Conservation (phyloP, 2,888 invertebrate genomes). For the Hydropsyche betteni region DNA sequence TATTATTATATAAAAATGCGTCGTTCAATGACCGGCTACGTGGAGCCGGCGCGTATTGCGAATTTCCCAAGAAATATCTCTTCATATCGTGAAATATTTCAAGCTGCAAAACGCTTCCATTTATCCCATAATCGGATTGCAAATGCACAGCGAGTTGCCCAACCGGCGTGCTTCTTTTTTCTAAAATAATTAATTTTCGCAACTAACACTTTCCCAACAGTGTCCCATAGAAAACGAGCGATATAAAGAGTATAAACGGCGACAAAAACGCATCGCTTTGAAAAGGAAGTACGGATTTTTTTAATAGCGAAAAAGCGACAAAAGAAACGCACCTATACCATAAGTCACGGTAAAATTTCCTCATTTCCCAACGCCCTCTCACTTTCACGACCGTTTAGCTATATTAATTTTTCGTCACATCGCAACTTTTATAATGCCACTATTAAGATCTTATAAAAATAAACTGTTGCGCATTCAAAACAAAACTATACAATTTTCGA, state of each 20-base stretch:
- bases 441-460: too few relatives aligned
- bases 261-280: neutral
- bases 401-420: neutral
- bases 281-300: neutral
- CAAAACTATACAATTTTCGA: too few relatives aligned
- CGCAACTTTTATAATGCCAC: neutral
- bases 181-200: constrained; percentile 14
- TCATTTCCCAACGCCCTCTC: constrained; percentile 19
- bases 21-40: neutral
- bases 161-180: constrained; percentile 8
- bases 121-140: too few relatives aligned
- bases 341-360: constrained; percentile 23
- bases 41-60: neutral
- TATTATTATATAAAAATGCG: neutral
- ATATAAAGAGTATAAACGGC: neutral
- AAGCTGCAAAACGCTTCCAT: too few relatives aligned
- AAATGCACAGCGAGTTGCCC: neutral
- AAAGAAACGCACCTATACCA: constrained; percentile 13
- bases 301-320: neutral
- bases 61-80: constrained; percentile 1
- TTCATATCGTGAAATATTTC: neutral
- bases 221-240: neutral
- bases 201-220: constrained; percentile 13
- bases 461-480: too few relatives aligned
- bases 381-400: constrained; percentile 13